phyloP scores from a whole-genome alignment of 2,113 vertebrate genomes.

The Burhinus bistriatus region DNA sequence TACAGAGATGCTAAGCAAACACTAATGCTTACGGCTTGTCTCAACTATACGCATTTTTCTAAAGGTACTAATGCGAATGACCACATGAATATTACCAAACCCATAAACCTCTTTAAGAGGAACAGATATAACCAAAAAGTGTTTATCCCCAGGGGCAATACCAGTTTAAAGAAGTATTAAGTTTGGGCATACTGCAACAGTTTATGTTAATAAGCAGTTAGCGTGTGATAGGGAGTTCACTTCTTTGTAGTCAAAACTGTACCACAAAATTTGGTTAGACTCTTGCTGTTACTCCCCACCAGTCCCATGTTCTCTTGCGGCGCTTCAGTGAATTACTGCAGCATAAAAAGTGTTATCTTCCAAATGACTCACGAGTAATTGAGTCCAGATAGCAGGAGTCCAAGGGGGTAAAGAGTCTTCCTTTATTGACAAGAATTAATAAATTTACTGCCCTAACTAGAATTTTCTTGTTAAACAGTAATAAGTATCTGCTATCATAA shows the following conservation, averaged over 20 bases:
- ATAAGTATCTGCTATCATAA: neutral
- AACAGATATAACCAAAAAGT: neutral
- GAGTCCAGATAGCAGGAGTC: neutral
- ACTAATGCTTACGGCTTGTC: neutral
- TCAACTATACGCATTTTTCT: neutral
- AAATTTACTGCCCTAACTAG: neutral
- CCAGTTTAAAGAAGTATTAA: neutral
- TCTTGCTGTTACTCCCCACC: neutral
- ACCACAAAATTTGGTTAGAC: neutral
- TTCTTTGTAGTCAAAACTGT: neutral
- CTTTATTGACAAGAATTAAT: neutral
- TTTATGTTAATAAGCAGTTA: neutral
- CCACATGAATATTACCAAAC: neutral
- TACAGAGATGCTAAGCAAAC: neutral
- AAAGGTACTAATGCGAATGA: neutral
- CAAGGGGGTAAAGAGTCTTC: neutral
- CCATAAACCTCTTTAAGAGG: neutral
- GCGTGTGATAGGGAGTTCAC: neutral
- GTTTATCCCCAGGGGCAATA: neutral
- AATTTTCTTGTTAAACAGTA: neutral
- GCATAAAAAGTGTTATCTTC: neutral
- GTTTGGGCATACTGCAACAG: neutral
- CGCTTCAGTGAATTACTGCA: neutral
- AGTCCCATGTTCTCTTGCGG: neutral
- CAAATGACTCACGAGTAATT: rapidly evolving